Conservation (phyloP, 2,888 invertebrate species). For the Spisula solida region DNA sequence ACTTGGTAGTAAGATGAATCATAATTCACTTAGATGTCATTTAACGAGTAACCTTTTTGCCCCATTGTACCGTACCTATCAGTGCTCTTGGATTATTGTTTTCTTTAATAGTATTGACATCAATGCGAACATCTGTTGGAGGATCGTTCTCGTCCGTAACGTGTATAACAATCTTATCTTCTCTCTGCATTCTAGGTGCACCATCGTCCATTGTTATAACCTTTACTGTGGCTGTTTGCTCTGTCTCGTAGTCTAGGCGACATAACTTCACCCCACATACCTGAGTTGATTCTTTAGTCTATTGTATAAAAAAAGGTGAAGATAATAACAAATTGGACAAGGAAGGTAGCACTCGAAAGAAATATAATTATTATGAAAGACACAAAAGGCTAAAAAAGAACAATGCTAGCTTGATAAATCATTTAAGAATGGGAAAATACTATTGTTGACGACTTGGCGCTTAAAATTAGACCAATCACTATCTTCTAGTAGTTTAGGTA, state of each 20-base stretch:
- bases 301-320: not conserved
- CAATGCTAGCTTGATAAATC: too few relatives aligned
- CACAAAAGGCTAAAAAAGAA: too few relatives aligned
- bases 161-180: slow-evolving; percentile 58
- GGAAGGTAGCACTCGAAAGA: too few relatives aligned
- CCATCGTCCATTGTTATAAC: slow-evolving; percentile 76
- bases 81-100: slow-evolving; percentile 64
- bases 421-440: too few relatives aligned
- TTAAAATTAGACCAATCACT: too few relatives aligned
- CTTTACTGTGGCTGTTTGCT: slow-evolving; percentile 55
- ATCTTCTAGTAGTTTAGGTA: too few relatives aligned
- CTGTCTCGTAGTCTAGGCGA: slow-evolving; percentile 70
- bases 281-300: slow-evolving; percentile 63
- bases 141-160: slow-evolving; percentile 74
- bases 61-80: slow-evolving; percentile 57
- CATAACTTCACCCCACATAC: slow-evolving; percentile 65
- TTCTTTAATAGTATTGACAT: slow-evolving; percentile 69
- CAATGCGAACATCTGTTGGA: slow-evolving; percentile 65
- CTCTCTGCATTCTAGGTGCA: slow-evolving; percentile 64
- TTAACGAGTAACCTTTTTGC: too few relatives aligned
- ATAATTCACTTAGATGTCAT: too few relatives aligned
- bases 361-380: too few relatives aligned
- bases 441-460: too few relatives aligned
- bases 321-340: too few relatives aligned
- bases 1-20: too few relatives aligned